Evolutionary conservation across 2,888 invertebrate genomes (phyloP).

Genomic region (Agriopis leucophaearia): DNA sequence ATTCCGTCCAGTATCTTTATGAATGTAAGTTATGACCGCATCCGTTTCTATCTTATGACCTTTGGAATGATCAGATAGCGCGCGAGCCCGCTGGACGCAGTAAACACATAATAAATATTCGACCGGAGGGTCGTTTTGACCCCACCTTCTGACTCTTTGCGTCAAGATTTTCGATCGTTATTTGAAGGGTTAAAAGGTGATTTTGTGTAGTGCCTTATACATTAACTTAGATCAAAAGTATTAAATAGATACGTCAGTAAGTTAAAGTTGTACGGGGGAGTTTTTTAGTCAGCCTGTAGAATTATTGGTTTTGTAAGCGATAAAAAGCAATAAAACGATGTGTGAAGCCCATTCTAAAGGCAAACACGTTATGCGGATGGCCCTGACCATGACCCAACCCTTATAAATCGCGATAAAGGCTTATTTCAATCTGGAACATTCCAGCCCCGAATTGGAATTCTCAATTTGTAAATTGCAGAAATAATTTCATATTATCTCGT

Average conservation of each 20-base stretch:
- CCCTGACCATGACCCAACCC: slow-evolving; percentile 35
- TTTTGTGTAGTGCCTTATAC: slow-evolving; percentile 4
- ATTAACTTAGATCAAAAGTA: slow-evolving; percentile 5
- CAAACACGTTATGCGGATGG: slow-evolving; percentile 21
- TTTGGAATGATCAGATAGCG: slow-evolving; percentile 66
- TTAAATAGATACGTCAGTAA: background rate
- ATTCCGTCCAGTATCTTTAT: slow-evolving; percentile 48
- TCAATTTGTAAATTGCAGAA: slow-evolving; percentile 41
- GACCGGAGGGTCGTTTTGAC: slow-evolving; percentile 49
- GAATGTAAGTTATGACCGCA: slow-evolving; percentile 52
- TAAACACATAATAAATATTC: slow-evolving; percentile 72
- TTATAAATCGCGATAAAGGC: slow-evolving; percentile 42
- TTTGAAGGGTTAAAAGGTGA: slow-evolving; percentile 24
- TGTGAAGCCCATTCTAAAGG: slow-evolving; percentile 1
- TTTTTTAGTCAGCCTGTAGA: background rate
- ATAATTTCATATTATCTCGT: slow-evolving; percentile 44
- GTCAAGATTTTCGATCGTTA: slow-evolving; percentile 26
- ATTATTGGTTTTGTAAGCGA: background rate
- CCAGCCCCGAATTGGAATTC: slow-evolving; percentile 35
- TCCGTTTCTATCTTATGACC: slow-evolving; percentile 56
- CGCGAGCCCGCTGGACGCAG: slow-evolving; percentile 55
- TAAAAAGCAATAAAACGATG: background rate
- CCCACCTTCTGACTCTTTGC: slow-evolving; percentile 41
- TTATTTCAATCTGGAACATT: slow-evolving; percentile 40
- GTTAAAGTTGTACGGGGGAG: background rate